Evolutionary conservation across 2,113 vertebrate species (phyloP).

Genomic region (Spea multiplicata): DNA sequence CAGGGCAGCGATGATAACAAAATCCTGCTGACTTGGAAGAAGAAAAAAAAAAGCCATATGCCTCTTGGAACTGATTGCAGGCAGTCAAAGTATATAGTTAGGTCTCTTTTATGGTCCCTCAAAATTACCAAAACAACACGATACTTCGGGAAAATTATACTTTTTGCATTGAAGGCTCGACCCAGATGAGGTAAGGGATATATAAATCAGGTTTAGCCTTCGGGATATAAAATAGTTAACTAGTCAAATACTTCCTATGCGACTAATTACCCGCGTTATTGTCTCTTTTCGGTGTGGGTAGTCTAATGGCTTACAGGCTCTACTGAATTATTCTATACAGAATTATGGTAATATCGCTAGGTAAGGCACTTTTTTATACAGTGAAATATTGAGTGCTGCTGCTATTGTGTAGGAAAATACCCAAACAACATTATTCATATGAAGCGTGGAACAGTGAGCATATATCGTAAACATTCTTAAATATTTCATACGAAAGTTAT

Average conservation of each 20-base stretch:
- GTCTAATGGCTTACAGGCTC: slow-evolving; percentile 17
- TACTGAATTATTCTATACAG: not conserved
- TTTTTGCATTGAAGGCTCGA: slow-evolving; percentile 15
- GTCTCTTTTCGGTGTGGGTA: not conserved
- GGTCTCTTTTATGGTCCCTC: slow-evolving; percentile 53
- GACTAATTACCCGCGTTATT: slow-evolving; percentile 24
- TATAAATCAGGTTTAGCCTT: slow-evolving; percentile 25
- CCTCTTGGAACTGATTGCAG: slow-evolving; percentile 55
- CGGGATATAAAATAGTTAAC: slow-evolving; percentile 34
- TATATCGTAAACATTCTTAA: too few species aligned
- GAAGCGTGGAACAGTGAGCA: too few species aligned
- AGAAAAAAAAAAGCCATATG: slow-evolving; percentile 54
- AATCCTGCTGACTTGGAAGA: slow-evolving; percentile 40
- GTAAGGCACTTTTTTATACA: too few species aligned
- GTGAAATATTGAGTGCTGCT: too few species aligned
- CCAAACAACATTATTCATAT: too few species aligned
- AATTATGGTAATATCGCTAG: slow-evolving; percentile 1
- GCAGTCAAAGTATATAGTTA: slow-evolving; percentile 44
- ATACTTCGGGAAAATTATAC: slow-evolving; percentile 21
- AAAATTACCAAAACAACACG: slow-evolving; percentile 53
- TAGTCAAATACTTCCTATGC: slow-evolving; percentile 20
- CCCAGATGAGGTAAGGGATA: slow-evolving; percentile 25
- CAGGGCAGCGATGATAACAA: slow-evolving; percentile 49
- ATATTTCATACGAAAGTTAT: too few species aligned
- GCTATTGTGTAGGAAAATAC: too few species aligned